A percentile compares a stretch with the other conserved stretches of the same genome.
These are phyloP conservation scores for Epinotia bilunana DNA, from an alignment of 2,888 invertebrate species.

Conservation along the genomic window DNA sequence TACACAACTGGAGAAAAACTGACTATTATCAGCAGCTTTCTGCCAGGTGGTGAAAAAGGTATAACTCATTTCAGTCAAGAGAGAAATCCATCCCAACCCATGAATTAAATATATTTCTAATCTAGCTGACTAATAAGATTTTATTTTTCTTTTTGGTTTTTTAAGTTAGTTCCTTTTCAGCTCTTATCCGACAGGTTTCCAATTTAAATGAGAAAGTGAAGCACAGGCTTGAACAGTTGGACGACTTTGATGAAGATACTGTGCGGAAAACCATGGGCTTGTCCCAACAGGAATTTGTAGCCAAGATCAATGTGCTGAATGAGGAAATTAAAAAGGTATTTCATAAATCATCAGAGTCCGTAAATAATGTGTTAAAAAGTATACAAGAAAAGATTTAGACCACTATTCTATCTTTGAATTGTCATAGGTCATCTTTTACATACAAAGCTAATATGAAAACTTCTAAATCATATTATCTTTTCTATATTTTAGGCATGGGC, in stretches of 20 bases:
- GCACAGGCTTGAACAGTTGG: conserved; percentile 95
- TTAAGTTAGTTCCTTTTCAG: conserved; percentile 85
- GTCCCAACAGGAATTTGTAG: conserved; percentile 96
- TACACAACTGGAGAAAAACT: conserved; percentile 97
- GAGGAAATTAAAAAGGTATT: conserved; percentile 90
- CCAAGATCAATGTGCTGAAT: conserved; percentile 95
- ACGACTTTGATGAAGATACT: conserved; percentile 96
- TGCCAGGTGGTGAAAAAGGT: conserved; percentile 93
- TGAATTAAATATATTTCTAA: not conserved
- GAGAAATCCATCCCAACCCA: not conserved
- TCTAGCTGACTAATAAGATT: conserved; percentile 30
- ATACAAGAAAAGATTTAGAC: not conserved
- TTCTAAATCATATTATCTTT: not conserved
- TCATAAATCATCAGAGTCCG: not conserved
- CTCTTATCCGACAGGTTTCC: conserved; percentile 91
- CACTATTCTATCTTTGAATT: no score
- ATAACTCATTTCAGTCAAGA: conserved; percentile 47
- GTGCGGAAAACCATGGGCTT: conserved; percentile 94
- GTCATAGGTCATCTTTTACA: no score
- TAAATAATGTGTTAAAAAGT: not conserved
- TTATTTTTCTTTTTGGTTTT: conserved; percentile 60
- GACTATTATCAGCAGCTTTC: conserved; percentile 94
- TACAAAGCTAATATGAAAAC: no score
- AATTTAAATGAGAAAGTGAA: conserved; percentile 94
- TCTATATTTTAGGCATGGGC: conserved; percentile 90